Evolutionary conservation across 2,797 vertebrate genomes (phyloP), one percentile per base, ranked within the genome.

Genomic region (Leptatherina wallacei): DNA sequence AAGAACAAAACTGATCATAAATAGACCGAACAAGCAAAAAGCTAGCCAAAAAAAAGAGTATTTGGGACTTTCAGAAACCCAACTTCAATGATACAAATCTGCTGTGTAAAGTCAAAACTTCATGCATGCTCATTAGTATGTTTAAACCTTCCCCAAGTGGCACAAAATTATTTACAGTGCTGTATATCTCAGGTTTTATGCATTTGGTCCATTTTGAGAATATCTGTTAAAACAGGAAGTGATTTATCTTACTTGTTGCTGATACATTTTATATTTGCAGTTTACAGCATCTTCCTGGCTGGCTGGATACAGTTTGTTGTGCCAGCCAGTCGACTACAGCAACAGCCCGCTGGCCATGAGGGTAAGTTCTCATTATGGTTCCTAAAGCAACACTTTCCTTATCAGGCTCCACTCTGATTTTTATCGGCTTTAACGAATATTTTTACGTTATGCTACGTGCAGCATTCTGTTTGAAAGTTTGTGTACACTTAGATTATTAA

Each of bases 251-350:
- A n/a, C n/a, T n/a, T 49, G 44, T n/a, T 49, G 20, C 44, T 20
- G 18, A 47, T 20, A 20, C 6, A 40, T 79, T 80, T 77, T 85
- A 51, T 90, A 68, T 88, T 71, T 75, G 47, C 76, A 94, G 94
- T 95, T 96, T 76, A 75, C 92, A 73, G 84, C 89, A 63, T 91
- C 93, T 18, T 93, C 80, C 24, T 54, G 92, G 78, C 83, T 89
- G 78, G 90, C 80, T 33, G 80, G 84, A 72, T 95, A 94, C 87
- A 96, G 93, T 84, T 93, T 91, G 61, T 83, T 95, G 65, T 94
- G 93, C 75, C 92, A 94, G 82, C 92, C 91, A 0, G 92, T 91
- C 30, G 93, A 93, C 81, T 92, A 92, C 87, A 94, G 87, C 40
- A 0, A 0, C 84, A 94, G 83, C 11, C 85, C 89, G 27, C 88